Percentiles rank a stretch among this genome's conserved stretches.
phyloP scores from a whole-genome alignment of 2,888 invertebrate species.

The Luffia ferchaultella region DNA sequence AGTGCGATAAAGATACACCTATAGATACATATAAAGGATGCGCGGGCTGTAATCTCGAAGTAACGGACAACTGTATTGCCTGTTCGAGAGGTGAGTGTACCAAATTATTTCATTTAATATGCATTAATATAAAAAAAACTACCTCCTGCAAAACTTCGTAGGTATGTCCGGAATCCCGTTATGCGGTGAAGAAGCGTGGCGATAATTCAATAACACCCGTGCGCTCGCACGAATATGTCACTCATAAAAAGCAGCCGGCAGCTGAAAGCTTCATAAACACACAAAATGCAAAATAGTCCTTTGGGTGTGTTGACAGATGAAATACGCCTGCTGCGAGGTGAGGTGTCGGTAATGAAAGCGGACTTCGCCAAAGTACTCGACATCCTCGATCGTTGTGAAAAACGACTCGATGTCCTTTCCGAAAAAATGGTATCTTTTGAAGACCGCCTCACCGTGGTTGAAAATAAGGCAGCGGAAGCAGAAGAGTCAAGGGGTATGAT shows the following conservation, averaged over 20 bases:
- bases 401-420: neutral
- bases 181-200: neutral
- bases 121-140: too few species aligned
- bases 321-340: neutral
- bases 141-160: neutral
- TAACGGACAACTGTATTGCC: too few species aligned
- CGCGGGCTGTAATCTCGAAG: too few species aligned
- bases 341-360: neutral
- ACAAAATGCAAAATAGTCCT: neutral
- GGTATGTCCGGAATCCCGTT: neutral
- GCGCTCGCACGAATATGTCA: too few species aligned
- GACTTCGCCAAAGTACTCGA: neutral
- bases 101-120: too few species aligned
- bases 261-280: neutral
- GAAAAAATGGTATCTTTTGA: neutral
- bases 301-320: too few species aligned
- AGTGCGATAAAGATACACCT: too few species aligned
- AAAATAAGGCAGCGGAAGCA: conserved; percentile 1
- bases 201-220: neutral
- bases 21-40: too few species aligned
- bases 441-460: neutral
- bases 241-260: too few species aligned
- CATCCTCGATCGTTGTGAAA: neutral
- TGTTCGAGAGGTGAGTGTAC: too few species aligned
- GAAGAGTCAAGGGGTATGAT: conserved; percentile 6